Evolutionary conservation across 2,888 invertebrate species (phyloP).

Genomic region (Sphaerophoria taeniata): DNA sequence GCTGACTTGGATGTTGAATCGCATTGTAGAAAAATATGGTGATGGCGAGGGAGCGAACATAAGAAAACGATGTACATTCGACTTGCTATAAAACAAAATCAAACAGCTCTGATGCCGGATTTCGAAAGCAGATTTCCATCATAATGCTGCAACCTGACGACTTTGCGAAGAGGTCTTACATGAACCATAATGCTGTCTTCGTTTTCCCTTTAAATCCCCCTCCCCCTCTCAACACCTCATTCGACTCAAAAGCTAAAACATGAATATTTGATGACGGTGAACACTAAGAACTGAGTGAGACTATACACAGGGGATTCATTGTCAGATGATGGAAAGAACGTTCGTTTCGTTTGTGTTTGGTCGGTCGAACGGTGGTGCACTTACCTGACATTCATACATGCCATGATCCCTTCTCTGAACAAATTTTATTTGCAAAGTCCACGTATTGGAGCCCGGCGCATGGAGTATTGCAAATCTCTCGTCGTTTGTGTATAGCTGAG

Average conservation of each 20-base stretch:
- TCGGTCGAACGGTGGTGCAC: no score
- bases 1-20: not conserved
- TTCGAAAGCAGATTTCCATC: slow-evolving; percentile 51
- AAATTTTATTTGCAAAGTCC: slow-evolving; percentile 97
- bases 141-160: slow-evolving; percentile 39
- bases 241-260: slow-evolving; percentile 39
- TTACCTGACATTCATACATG: slow-evolving; percentile 96
- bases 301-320: not conserved
- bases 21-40: not conserved
- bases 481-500: slow-evolving; percentile 95
- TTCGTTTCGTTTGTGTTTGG: no score
- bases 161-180: slow-evolving; percentile 13
- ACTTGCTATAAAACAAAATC: slow-evolving; percentile 16
- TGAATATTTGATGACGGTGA: slow-evolving; percentile 71
- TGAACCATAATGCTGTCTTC: not conserved
- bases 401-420: slow-evolving; percentile 97
- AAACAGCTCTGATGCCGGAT: slow-evolving; percentile 49
- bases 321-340: no score
- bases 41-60: not conserved
- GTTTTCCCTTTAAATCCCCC: not conserved
- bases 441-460: slow-evolving; percentile 94
- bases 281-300: slow-evolving; percentile 20
- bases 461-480: slow-evolving; percentile 92
- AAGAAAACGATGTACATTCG: not conserved
- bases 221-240: not conserved